phyloP scores from a whole-genome alignment of 2,797 vertebrate genomes.

The Enteromius viviparus region DNA sequence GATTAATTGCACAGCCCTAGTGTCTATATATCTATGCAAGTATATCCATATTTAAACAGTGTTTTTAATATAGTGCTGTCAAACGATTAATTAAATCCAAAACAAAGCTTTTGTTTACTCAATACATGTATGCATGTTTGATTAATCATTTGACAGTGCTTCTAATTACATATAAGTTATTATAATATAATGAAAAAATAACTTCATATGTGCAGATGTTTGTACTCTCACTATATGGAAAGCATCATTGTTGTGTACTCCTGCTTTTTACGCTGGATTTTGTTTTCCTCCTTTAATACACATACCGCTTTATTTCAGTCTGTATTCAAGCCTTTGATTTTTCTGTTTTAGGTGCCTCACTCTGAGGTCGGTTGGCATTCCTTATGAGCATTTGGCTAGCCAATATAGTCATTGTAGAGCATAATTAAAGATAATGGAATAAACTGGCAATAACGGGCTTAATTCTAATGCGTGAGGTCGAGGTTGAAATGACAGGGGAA shows the following conservation, averaged over 20 bases:
- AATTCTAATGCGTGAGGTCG: constrained; percentile 15
- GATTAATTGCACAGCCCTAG: no score
- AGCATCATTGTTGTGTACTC: background rate
- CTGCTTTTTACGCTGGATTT: background rate
- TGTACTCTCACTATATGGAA: background rate
- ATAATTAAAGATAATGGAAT: constrained; percentile 18
- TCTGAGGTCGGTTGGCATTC: background rate
- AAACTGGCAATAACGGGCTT: constrained; percentile 31
- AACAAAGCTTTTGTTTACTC: no score
- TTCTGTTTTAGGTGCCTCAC: background rate
- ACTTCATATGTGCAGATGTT: background rate
- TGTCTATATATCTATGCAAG: background rate
- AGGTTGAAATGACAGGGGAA: constrained; percentile 19
- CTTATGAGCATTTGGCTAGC: background rate
- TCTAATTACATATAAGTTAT: background rate
- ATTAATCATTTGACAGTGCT: no score
- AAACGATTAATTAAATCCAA: no score
- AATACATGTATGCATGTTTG: no score
- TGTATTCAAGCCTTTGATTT: background rate
- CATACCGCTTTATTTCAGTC: background rate
- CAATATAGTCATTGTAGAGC: background rate
- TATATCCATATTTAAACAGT: background rate
- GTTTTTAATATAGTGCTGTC: background rate
- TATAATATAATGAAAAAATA: background rate
- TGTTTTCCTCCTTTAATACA: no score